Percentiles rank a stretch among this genome's conserved stretches.
Conservation (phyloP, 64 coral and sea anemone genomes). For the Hydrozoanthus tunicans region DNA sequence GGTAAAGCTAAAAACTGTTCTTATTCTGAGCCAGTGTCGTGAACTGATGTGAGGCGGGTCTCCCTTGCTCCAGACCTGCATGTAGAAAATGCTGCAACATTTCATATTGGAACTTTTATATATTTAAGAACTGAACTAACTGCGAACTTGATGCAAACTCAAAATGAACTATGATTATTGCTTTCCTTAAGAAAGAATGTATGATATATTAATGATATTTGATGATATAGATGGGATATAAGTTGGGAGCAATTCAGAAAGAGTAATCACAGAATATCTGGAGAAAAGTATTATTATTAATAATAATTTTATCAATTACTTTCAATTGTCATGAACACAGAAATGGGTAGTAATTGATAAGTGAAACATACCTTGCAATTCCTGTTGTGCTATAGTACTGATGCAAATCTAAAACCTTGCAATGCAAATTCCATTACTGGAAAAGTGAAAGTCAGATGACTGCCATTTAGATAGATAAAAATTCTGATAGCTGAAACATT, state of each 20-base stretch:
- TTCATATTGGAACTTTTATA: slow-evolving; percentile 17
- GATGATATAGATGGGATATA: background rate
- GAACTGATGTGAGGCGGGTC: slow-evolving; percentile 33
- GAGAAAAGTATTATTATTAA: no score
- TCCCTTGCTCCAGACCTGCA: background rate
- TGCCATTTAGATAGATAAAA: no score
- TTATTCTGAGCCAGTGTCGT: slow-evolving; percentile 38
- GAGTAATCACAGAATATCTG: no score
- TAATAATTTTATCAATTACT: no score
- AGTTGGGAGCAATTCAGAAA: background rate
- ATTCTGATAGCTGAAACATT: no score
- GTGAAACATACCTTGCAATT: no score
- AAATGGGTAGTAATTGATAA: no score
- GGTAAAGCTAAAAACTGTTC: slow-evolving; percentile 51
- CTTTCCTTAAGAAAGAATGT: background rate
- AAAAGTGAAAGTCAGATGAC: no score
- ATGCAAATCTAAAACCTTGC: no score
- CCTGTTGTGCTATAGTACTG: no score
- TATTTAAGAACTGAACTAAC: slow-evolving; percentile 39
- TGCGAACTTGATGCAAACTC: slow-evolving; percentile 5
- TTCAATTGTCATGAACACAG: no score
- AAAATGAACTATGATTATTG: background rate
- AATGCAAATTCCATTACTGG: no score
- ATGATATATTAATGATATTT: background rate
- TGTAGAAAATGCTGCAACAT: slow-evolving; percentile 4